Conservation (phyloP, 1,140 invertebrate genomes). For the Palaemon carinicauda region DNA sequence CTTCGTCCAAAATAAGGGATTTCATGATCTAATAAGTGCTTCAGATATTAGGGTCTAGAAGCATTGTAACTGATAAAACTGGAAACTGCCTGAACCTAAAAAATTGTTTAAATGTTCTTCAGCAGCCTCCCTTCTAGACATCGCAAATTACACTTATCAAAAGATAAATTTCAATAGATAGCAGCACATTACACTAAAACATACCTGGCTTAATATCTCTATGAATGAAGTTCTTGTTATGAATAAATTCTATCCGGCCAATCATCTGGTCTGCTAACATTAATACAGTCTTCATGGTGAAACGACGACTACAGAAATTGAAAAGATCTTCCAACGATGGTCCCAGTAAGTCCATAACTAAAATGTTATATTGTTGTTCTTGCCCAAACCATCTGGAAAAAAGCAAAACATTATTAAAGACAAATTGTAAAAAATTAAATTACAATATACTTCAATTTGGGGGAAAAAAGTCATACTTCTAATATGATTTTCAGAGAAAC, state of each 20-base stretch:
- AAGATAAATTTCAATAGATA: too few species aligned
- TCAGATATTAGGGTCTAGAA: too few species aligned
- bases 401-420: too few species aligned
- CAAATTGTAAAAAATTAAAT: not conserved
- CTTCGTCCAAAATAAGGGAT: too few species aligned
- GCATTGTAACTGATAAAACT: too few species aligned
- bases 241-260: slow-evolving; percentile 73
- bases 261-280: slow-evolving; percentile 75
- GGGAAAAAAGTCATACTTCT: too few species aligned
- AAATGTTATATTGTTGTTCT: slow-evolving; percentile 72
- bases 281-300: slow-evolving; percentile 75
- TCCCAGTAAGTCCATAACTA: slow-evolving; percentile 74
- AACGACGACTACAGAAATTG: slow-evolving; percentile 73
- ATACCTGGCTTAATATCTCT: slow-evolving; percentile 65
- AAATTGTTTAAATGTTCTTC: too few species aligned
- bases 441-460: not conserved
- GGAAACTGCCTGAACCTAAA: too few species aligned
- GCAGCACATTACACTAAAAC: not conserved
- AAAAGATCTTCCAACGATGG: slow-evolving; percentile 74
- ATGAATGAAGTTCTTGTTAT: slow-evolving; percentile 75
- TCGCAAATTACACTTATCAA: too few species aligned
- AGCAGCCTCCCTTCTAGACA: too few species aligned
- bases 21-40: too few species aligned
- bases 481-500: too few species aligned
- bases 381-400: slow-evolving; percentile 70